Conservation (phyloP, 2,888 invertebrate genomes). For the Drepana falcataria region DNA sequence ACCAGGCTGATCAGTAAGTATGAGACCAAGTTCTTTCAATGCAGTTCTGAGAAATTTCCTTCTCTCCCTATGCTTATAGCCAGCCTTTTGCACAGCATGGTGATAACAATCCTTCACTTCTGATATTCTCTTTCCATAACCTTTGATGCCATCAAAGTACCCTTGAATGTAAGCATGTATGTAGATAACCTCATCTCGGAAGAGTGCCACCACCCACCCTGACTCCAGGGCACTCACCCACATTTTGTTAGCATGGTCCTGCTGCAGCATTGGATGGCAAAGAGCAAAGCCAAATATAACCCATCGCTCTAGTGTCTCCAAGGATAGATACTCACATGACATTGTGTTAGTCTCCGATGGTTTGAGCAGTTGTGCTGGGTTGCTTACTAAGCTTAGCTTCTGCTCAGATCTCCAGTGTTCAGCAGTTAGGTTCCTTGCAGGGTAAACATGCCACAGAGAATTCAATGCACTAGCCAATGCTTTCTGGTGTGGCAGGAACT, state of each 20-base stretch:
- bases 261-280: constrained; percentile 92
- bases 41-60: constrained; percentile 97
- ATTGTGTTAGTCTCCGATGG: constrained; percentile 97
- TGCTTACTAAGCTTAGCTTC: constrained; percentile 94
- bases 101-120: constrained; percentile 98
- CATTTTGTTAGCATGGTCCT: constrained; percentile 90
- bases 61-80: constrained; percentile 94
- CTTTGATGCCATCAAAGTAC: constrained; percentile 97
- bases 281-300: constrained; percentile 96
- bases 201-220: constrained; percentile 95
- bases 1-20: constrained; percentile 98
- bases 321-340: constrained; percentile 97
- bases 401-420: constrained; percentile 97
- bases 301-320: constrained; percentile 98
- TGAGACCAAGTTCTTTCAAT: constrained; percentile 94
- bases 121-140: constrained; percentile 92
- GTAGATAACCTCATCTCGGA: constrained; percentile 97
- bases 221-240: constrained; percentile 96
- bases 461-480: constrained; percentile 90
- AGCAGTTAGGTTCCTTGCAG: constrained; percentile 92
- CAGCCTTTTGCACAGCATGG: constrained; percentile 93
- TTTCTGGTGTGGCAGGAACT: constrained; percentile 96
- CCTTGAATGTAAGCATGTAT: constrained; percentile 95
- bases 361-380: constrained; percentile 95
- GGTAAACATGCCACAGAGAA: constrained; percentile 92